A percentile compares a stretch with the other conserved stretches of the same genome.
Evolutionary conservation across 2,797 vertebrate species (phyloP).

Genomic region (Heterohyrax brucei): DNA sequence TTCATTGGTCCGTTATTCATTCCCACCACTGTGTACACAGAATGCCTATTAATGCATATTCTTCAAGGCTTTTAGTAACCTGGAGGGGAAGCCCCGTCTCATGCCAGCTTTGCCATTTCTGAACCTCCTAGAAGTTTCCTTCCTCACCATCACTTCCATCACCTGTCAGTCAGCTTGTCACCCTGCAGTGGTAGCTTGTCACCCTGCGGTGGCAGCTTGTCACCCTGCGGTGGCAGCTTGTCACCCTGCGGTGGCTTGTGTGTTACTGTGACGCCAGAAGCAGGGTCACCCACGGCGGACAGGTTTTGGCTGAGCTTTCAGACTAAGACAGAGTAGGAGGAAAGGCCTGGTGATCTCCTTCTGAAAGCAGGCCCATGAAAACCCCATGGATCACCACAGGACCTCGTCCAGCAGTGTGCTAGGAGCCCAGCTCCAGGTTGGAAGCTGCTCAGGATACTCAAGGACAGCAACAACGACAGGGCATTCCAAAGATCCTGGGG

Average conservation of each 20-base stretch:
- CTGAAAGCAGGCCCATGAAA: not conserved
- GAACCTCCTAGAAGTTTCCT: accelerated
- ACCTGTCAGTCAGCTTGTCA: not conserved
- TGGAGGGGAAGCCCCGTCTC: accelerated
- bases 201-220: not conserved
- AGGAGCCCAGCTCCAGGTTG: too few relatives aligned
- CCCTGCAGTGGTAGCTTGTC: not conserved
- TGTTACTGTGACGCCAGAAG: not conserved
- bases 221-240: not conserved
- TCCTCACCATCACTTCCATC: not conserved
- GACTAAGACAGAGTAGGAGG: too few relatives aligned
- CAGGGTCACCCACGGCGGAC: not conserved
- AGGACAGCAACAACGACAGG: too few relatives aligned
- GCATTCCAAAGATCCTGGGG: too few relatives aligned
- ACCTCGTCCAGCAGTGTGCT: too few relatives aligned
- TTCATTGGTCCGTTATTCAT: not conserved
- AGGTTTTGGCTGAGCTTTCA: too few relatives aligned
- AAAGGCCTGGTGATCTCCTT: too few relatives aligned
- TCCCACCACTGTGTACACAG: not conserved
- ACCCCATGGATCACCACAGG: not conserved
- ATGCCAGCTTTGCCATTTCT: too few relatives aligned
- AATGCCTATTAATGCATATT: accelerated
- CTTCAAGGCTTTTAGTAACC: not conserved
- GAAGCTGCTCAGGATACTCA: too few relatives aligned
- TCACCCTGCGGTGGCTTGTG: not conserved